These are phyloP conservation scores for Drosophila austrosaltans DNA, from an alignment of 2,888 invertebrate species.

Conservation along the genomic window DNA sequence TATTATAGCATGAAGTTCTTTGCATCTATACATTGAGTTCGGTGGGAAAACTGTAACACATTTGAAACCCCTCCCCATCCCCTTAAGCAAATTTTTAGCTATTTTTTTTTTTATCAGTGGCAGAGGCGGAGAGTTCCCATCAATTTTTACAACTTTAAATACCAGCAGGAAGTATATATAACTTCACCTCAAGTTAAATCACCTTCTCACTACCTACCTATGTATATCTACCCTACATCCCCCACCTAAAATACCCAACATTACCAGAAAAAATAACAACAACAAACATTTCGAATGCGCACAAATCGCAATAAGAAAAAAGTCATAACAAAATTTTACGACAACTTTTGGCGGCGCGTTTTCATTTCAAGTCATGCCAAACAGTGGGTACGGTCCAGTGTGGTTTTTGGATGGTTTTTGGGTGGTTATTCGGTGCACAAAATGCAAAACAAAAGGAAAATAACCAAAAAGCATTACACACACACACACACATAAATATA, in stretches of 20 bases:
- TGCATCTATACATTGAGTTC: too few species aligned
- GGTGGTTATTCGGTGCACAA: slow-evolving; percentile 35
- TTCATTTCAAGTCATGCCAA: slow-evolving; percentile 58
- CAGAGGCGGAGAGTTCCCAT: slow-evolving; percentile 40
- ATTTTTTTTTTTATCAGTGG: background rate
- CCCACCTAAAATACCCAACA: background rate
- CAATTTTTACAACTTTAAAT: slow-evolving; percentile 77
- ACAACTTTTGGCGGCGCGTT: slow-evolving; percentile 78
- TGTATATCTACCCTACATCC: background rate
- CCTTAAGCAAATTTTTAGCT: background rate
- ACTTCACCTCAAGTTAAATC: slow-evolving; percentile 53
- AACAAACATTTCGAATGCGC: slow-evolving; percentile 59
- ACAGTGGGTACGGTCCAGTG: slow-evolving; percentile 33
- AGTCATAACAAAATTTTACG: slow-evolving; percentile 81
- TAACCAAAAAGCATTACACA: slow-evolving; percentile 48
- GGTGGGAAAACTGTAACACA: background rate
- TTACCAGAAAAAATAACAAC: background rate
- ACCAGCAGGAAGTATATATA: slow-evolving; percentile 71
- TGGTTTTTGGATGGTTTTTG: slow-evolving; percentile 52
- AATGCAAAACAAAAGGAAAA: slow-evolving; percentile 74
- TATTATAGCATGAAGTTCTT: too few species aligned
- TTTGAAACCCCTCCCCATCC: background rate
- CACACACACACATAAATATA: background rate
- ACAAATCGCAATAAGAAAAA: slow-evolving; percentile 72
- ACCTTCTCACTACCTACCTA: slow-evolving; percentile 1